Base-by-base conservation (phyloP, 2,113 vertebrate species). In the Labeo catla region DNA sequence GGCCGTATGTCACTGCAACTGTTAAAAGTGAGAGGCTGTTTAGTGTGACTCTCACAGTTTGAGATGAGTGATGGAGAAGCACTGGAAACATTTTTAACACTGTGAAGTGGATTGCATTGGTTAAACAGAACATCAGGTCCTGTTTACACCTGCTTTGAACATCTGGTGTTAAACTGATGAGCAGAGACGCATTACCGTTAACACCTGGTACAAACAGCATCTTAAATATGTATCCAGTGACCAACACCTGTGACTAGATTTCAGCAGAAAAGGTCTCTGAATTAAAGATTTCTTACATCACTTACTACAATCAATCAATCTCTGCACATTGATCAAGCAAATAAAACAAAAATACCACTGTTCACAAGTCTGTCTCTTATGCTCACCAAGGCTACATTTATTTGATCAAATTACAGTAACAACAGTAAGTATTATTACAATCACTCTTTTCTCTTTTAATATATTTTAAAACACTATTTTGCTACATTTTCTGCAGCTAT, bases 1-100 rank as follows among this genome's bases (percentile, higher is more conserved):
- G 45, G 74, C 74, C 6, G 13, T 59, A 36, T 80, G 76, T 45
- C 84, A 79, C 54, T 61, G 43, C 43, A 72, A 45, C 61, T 28
- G 50, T 66, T 83, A 52, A 65, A 66, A 86, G 59, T 84, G 36
- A 86, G 54, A 61, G 63, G 84, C 76, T 43, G 36, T 72, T 81
- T 28, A 61, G 65, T 21, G 63, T 59, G 36, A 16, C 39, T 39
- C 43, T n/a, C 36, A 45, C 28, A n/a, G 61, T 3, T 43, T 78
- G 39, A 80, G 66, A 52, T 23, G 50, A 50, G 39, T n/a, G 36
- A 73, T 13, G 49, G 45, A 59, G 39, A 7, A 61, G 10, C 47
- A 63, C 61, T 72, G 21, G 9, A 66, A 66, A 50, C 10, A 2
- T 57, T 65, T 61, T 72, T 21, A 72, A 45, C 70, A n/a, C 36